Conservation (phyloP, 2,797 vertebrate species). For the Sebastes hubbsi region DNA sequence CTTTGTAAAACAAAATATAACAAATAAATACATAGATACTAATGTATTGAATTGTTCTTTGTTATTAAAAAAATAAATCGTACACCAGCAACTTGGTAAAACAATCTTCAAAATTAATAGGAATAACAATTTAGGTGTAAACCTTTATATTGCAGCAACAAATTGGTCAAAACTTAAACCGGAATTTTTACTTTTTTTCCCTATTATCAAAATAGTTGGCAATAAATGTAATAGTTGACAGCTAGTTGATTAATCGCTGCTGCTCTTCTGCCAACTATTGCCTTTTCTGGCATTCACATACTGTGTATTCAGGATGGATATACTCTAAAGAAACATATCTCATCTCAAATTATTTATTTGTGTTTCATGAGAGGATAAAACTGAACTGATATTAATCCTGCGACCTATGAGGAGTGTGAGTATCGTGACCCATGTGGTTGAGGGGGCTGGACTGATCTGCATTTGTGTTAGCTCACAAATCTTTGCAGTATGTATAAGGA, state of each 20-base stretch:
- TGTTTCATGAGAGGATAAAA: not conserved
- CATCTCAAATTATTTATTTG: not conserved
- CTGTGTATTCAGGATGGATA: not conserved
- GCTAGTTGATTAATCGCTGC: no score
- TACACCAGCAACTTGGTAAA: no score
- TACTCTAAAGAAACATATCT: not conserved
- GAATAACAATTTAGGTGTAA: fast-evolving
- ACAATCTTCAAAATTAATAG: no score
- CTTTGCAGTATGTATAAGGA: not conserved
- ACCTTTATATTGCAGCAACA: no score
- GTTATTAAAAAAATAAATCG: no score
- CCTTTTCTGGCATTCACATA: not conserved
- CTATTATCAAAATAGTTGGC: no score
- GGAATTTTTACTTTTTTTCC: no score
- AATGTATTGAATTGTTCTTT: no score
- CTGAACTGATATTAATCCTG: not conserved
- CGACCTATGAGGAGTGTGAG: not conserved
- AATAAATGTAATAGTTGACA: no score
- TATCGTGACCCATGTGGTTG: not conserved
- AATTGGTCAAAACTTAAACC: no score
- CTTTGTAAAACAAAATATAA: no score
- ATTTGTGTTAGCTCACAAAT: not conserved
- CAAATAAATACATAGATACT: no score
- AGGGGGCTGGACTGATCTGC: not conserved
- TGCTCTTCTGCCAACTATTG: not conserved